Conservation (phyloP, 2,888 invertebrate genomes). For the Pseudolycoriella hygida region DNA sequence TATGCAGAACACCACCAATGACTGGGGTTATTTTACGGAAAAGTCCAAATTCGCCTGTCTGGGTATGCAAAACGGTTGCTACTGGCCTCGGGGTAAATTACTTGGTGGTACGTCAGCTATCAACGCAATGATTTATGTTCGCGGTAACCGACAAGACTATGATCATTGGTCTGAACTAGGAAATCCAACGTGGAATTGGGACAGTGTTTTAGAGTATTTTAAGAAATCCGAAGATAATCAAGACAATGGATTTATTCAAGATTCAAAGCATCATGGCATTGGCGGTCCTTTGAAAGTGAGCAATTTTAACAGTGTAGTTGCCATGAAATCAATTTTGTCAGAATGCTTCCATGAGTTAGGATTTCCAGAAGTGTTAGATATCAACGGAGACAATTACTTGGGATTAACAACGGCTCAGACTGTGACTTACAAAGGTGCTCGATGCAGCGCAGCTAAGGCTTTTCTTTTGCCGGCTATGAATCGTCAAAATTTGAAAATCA, state of each 20-base stretch:
- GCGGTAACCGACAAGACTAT: constrained; percentile 45
- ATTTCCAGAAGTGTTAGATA: constrained; percentile 40
- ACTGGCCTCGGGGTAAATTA: constrained; percentile 40
- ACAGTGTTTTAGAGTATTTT: constrained; percentile 61
- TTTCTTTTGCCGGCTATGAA: constrained; percentile 36
- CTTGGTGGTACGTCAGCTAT: constrained; percentile 46
- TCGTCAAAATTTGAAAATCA: constrained; percentile 25
- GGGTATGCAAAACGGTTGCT: constrained; percentile 23
- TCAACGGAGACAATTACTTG: constrained; percentile 44
- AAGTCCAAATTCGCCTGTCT: constrained; percentile 25
- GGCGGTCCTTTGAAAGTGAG: constrained; percentile 32
- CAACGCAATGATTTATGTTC: constrained; percentile 46
- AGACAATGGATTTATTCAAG: constrained; percentile 13
- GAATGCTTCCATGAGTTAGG: constrained; percentile 32
- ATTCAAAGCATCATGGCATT: constrained; percentile 9
- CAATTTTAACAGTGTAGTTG: neutral
- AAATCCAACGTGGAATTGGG: constrained; percentile 49
- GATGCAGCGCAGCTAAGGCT: constrained; percentile 55
- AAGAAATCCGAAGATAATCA: constrained; percentile 63
- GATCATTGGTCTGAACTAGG: constrained; percentile 43
- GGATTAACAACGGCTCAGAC: constrained; percentile 49
- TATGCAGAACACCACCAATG: constrained; percentile 12
- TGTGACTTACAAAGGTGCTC: constrained; percentile 44
- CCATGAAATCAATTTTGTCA: no score
- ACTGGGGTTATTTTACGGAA: constrained; percentile 31